Evolutionary conservation across 2,888 invertebrate species (phyloP).

Genomic region (Neria commutata): DNA sequence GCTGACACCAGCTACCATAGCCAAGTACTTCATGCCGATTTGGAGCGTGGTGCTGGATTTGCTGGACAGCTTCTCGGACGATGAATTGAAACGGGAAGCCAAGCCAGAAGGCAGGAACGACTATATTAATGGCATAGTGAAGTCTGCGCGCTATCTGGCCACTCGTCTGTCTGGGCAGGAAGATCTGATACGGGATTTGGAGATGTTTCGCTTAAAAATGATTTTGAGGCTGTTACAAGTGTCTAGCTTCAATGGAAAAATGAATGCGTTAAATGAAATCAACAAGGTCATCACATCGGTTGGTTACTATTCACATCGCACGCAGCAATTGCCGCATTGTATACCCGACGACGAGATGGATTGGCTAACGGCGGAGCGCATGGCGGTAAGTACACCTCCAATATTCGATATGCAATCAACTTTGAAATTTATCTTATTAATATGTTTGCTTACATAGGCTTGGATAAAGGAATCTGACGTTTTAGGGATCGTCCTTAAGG

Average conservation of each 20-base stretch:
- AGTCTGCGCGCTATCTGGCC: constrained; percentile 88
- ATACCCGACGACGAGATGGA: constrained; percentile 81
- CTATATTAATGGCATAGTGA: constrained; percentile 91
- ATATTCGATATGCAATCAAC: background rate
- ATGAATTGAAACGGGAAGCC: constrained; percentile 93
- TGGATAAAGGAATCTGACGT: constrained; percentile 98
- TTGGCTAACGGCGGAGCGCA: constrained; percentile 91
- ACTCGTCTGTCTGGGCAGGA: constrained; percentile 84
- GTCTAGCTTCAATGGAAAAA: constrained; percentile 98
- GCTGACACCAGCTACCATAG: constrained; percentile 86
- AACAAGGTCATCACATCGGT: constrained; percentile 94
- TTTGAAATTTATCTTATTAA: background rate
- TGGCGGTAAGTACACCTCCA: constrained; percentile 87
- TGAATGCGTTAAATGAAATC: constrained; percentile 98
- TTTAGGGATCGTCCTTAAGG: constrained; percentile 90
- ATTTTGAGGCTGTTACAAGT: constrained; percentile 91
- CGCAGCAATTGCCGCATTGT: constrained; percentile 69
- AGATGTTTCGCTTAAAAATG: constrained; percentile 96
- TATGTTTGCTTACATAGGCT: constrained; percentile 65
- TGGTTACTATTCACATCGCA: constrained; percentile 82
- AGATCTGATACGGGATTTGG: constrained; percentile 74
- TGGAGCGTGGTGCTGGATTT: constrained; percentile 90
- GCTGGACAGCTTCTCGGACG: constrained; percentile 91
- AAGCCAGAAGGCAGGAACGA: constrained; percentile 95
- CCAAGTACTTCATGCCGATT: constrained; percentile 91